Percentiles rank a stretch among this genome's conserved stretches.
Evolutionary conservation across 2,888 invertebrate genomes (phyloP).

Genomic region (Aethes cnicana): DNA sequence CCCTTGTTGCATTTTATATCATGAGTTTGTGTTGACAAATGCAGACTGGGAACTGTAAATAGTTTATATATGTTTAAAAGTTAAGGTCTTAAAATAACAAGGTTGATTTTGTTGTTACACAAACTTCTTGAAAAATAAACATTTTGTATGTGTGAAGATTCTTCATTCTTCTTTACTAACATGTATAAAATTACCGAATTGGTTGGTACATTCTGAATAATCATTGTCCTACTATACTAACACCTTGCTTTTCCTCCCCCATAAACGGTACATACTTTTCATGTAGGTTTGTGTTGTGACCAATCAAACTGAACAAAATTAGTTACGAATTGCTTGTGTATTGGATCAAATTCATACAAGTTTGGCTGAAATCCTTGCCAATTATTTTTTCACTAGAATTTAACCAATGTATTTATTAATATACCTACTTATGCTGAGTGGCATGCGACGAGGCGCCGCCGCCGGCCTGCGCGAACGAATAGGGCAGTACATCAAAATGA

Average conservation of each 20-base stretch:
- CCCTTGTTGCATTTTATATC: conserved; percentile 80
- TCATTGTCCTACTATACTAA: too few species aligned
- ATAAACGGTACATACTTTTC: conserved; percentile 17
- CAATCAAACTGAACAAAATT: neutral
- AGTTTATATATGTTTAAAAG: conserved; percentile 80
- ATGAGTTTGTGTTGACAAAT: conserved; percentile 78
- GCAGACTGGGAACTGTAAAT: conserved; percentile 80
- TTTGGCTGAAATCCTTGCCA: neutral
- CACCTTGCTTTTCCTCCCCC: conserved; percentile 39
- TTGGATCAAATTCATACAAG: conserved; percentile 12
- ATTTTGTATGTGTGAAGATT: conserved; percentile 80
- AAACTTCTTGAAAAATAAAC: conserved; percentile 81
- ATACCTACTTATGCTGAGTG: neutral
- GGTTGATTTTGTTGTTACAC: conserved; percentile 83
- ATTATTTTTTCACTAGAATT: conserved; percentile 15
- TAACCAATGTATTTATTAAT: too few species aligned
- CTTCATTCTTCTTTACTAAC: conserved; percentile 57
- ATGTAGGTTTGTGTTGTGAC: neutral
- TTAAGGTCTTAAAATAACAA: conserved; percentile 78
- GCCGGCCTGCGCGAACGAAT: conserved; percentile 5
- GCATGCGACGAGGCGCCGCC: neutral
- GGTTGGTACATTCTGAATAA: too few species aligned
- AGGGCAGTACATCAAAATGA: conserved; percentile 42
- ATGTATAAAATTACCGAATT: conserved; percentile 10
- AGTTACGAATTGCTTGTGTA: conserved; percentile 4